Evolutionary conservation across 2,797 vertebrate genomes (phyloP), one percentile per base, ranked within the genome.

Genomic region (Limnodromus scolopaceus): DNA sequence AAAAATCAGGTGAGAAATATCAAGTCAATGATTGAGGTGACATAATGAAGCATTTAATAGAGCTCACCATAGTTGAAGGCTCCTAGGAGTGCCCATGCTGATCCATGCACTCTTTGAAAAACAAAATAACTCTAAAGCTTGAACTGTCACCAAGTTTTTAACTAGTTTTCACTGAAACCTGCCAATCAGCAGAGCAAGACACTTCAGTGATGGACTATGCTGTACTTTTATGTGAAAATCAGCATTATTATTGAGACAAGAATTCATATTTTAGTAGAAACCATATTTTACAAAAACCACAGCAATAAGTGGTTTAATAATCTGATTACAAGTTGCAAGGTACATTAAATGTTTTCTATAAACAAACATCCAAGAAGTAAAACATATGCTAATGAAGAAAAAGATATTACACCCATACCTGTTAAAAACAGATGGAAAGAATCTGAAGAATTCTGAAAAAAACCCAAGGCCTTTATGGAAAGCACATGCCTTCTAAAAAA

Each of bases 351-450:
- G 74, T 53, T 69, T 57, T 48, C 70, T 68, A 55, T 66, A 93
- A 96, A 92, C 45, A 97, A 95, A 86, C 14, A 89, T 34, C 64
- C 4, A 46, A 82, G 57, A 92, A 87, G 13, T 88, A 92, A 96
- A 96, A 74, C 60, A 78, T 70, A 82, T 61, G 70, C 54, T 94
- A 90, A 93, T 66, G 54, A 16, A 69, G n/a, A 93, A 84, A 38
- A 84, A 38, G 22, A 72, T 92, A 94, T 95, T 84, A 78, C 34
- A 79, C 3, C 17, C 13, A 39, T 74, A 93, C 36, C 53, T 92
- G 36, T 38, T 65, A 93, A 93, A 81, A 80, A 5, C 22, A 90
- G 24, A 84, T 23, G 43, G 63, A 91, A 91, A 45, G 15, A 41
- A 70, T 11, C 13, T 3, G 9, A 43, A 64, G 51, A 94, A 92